A percentile compares a stretch with the other conserved stretches of the same genome.
Conservation (phyloP, 2,113 vertebrate genomes). For the Bufo bufo region DNA sequence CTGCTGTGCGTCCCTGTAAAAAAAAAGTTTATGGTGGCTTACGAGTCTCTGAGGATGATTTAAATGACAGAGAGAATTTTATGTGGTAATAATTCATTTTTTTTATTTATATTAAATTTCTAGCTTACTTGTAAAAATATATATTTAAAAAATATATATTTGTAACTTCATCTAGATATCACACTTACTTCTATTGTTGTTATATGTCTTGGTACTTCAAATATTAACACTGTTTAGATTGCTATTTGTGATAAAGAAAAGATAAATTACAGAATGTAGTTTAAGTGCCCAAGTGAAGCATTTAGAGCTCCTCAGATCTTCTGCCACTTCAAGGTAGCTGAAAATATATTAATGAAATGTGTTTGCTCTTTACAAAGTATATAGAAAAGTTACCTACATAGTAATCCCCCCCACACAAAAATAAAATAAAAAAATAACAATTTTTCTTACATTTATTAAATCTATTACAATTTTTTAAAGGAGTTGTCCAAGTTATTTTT, state of each 20-base stretch:
- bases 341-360: neutral
- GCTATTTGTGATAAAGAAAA: neutral
- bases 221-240: neutral
- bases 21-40: constrained; percentile 27
- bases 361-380: too few relatives aligned
- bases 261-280: neutral
- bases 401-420: too few relatives aligned
- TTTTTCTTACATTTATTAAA: too few relatives aligned
- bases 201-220: too few relatives aligned
- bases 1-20: constrained; percentile 29
- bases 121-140: neutral
- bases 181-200: too few relatives aligned
- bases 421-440: too few relatives aligned
- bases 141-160: neutral
- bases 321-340: neutral
- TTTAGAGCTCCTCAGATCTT: neutral
- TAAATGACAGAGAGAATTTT: constrained; percentile 41
- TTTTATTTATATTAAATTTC: constrained; percentile 29
- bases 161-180: neutral
- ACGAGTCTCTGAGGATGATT: constrained; percentile 26
- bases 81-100: constrained; percentile 42
- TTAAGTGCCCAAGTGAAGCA: neutral
- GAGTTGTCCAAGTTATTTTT: too few relatives aligned
- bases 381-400: too few relatives aligned
- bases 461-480: too few relatives aligned